Conservation (phyloP, 2,113 vertebrate species). For the Chionodraco myersi region DNA sequence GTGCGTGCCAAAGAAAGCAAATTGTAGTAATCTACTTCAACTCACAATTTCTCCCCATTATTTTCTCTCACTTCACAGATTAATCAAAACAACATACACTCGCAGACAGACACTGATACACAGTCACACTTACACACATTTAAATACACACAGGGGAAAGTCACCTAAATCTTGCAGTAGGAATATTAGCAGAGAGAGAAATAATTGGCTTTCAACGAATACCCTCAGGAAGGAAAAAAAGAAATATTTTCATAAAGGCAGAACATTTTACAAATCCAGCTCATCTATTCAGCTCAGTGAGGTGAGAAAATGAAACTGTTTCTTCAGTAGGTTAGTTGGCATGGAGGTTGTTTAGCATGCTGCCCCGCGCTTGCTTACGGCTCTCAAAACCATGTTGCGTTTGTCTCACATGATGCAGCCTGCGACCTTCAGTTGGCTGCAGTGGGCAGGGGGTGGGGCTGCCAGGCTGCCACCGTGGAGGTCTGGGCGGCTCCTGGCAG, state of each 20-base stretch:
- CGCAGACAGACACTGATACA: not conserved
- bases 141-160: not conserved
- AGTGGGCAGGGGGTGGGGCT: conserved; percentile 10
- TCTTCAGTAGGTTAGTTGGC: conserved; percentile 7
- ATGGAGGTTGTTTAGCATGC: conserved; percentile 43
- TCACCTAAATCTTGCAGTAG: not conserved
- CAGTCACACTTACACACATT: conserved; percentile 9
- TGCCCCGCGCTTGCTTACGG: conserved; percentile 13
- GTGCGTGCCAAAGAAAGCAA: conserved; percentile 58
- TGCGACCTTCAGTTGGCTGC: conserved; percentile 22
- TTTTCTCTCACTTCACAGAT: conserved; percentile 58
- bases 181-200: conserved; percentile 29
- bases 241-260: not conserved
- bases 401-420: conserved; percentile 13
- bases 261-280: conserved; percentile 23
- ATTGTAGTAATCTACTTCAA: conserved; percentile 67
- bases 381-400: conserved; percentile 37
- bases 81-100: conserved; percentile 50
- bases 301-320: conserved; percentile 27
- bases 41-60: conserved; percentile 61
- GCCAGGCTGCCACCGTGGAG: conserved; percentile 19
- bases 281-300: conserved; percentile 10
- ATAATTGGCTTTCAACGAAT: conserved; percentile 20
- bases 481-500: conserved; percentile 28
- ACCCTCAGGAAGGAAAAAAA: not conserved